Conservation (phyloP, 2,888 invertebrate species). For the Stenodera caucasica region DNA sequence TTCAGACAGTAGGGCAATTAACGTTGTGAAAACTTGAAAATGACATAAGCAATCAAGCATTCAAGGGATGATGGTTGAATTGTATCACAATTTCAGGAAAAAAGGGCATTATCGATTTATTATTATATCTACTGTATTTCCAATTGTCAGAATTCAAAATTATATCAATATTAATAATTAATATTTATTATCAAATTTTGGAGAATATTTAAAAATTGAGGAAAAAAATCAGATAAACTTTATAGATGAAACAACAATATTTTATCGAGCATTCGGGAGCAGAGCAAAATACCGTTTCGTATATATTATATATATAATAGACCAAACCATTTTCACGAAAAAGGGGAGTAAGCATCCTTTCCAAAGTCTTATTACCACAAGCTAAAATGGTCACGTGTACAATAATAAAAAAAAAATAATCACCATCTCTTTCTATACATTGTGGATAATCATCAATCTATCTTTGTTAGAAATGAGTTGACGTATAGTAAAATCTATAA, state of each 20-base stretch:
- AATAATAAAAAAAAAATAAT: conserved; percentile 18
- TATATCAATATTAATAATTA: background rate
- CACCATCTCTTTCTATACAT: conserved; percentile 30
- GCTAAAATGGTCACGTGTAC: conserved; percentile 46
- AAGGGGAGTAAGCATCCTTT: conserved; percentile 52
- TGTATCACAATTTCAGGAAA: background rate
- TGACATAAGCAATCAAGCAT: no score
- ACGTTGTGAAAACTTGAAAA: no score
- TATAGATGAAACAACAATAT: conserved; percentile 42
- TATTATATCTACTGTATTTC: no score
- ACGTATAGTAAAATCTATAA: conserved; percentile 38
- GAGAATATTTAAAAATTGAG: background rate
- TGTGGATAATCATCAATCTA: conserved; percentile 26
- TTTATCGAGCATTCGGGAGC: conserved; percentile 43
- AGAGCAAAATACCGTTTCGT: conserved; percentile 53
- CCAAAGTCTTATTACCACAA: conserved; percentile 44
- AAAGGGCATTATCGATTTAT: conserved; percentile 4
- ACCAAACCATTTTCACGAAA: conserved; percentile 53
- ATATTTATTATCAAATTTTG: no score
- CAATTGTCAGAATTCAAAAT: no score
- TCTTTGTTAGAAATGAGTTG: conserved; percentile 34
- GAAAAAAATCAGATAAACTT: conserved; percentile 20
- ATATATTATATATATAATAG: conserved; percentile 37
- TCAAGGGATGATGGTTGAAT: background rate
- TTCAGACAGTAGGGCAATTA: no score